phyloP scores from a whole-genome alignment of 1,140 invertebrate species.

The Monomorium pharaonis region DNA sequence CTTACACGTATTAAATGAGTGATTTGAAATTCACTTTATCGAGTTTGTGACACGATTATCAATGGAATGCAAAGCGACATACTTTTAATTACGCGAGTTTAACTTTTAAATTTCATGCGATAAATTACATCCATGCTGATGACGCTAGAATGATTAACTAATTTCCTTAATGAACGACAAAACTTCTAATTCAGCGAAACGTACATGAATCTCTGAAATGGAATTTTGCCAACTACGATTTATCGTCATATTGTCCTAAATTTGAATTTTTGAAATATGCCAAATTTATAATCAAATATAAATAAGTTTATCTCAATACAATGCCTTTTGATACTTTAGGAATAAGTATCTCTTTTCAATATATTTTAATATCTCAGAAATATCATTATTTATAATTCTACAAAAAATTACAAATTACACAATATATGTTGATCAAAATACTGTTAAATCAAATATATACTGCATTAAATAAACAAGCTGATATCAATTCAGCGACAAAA shows the following conservation, averaged over 20 bases:
- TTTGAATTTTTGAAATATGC: background rate
- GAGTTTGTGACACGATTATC: slow-evolving; percentile 44
- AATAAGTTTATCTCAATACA: background rate
- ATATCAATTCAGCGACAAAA: slow-evolving; percentile 54
- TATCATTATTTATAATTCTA: background rate
- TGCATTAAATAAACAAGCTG: background rate
- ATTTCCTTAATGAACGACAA: slow-evolving; percentile 29
- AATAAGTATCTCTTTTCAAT: too few species aligned
- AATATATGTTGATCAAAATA: background rate
- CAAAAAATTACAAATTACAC: background rate
- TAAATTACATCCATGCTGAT: slow-evolving; percentile 25
- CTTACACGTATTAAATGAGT: slow-evolving; percentile 16
- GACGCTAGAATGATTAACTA: slow-evolving; percentile 27
- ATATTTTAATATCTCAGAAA: too few species aligned
- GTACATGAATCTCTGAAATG: background rate
- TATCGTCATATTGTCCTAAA: background rate
- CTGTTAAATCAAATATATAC: background rate
- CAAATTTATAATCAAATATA: background rate
- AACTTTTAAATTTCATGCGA: slow-evolving; percentile 31
- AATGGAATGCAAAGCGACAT: slow-evolving; percentile 23
- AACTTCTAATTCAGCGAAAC: slow-evolving; percentile 20
- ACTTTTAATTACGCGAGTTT: slow-evolving; percentile 40
- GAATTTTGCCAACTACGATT: background rate
- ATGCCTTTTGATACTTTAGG: background rate
- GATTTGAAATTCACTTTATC: slow-evolving; percentile 43